Conservation (phyloP, 2,113 vertebrate genomes). For the Hemichromis elongatus region DNA sequence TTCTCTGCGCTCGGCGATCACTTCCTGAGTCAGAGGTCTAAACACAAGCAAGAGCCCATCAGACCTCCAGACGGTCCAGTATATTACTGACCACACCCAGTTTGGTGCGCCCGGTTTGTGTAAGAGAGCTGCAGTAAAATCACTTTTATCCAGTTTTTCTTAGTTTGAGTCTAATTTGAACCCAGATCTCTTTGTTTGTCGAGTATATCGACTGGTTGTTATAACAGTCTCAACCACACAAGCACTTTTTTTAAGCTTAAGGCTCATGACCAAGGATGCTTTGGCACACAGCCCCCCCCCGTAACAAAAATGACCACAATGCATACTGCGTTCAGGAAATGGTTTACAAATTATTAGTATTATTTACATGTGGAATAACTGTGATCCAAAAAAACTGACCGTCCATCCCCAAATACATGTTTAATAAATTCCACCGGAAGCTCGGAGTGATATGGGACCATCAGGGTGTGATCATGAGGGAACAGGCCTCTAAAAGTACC, state of each 20-base stretch:
- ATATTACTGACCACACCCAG: background rate
- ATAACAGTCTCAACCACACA: background rate
- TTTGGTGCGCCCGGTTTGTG: too few species aligned
- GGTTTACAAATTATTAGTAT: background rate
- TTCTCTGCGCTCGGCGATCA: slow-evolving; percentile 83
- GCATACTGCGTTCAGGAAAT: background rate
- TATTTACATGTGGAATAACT: background rate
- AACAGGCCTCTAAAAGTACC: background rate
- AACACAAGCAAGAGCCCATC: background rate
- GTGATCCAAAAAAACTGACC: background rate
- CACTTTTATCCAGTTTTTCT: too few species aligned
- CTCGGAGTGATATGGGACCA: background rate
- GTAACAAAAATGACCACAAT: background rate
- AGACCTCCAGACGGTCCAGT: background rate
- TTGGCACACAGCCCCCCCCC: background rate
- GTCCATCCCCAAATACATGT: background rate
- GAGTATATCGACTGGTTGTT: background rate
- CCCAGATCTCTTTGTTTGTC: background rate
- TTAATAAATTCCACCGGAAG: background rate
- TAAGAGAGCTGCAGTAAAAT: background rate
- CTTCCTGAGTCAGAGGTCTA: slow-evolving; percentile 88
- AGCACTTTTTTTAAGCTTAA: background rate
- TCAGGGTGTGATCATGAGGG: background rate
- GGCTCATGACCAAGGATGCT: fast-evolving
- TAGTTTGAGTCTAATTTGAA: background rate